phyloP scores from a whole-genome alignment of 2,888 invertebrate genomes.

The Monopis laevigella region DNA sequence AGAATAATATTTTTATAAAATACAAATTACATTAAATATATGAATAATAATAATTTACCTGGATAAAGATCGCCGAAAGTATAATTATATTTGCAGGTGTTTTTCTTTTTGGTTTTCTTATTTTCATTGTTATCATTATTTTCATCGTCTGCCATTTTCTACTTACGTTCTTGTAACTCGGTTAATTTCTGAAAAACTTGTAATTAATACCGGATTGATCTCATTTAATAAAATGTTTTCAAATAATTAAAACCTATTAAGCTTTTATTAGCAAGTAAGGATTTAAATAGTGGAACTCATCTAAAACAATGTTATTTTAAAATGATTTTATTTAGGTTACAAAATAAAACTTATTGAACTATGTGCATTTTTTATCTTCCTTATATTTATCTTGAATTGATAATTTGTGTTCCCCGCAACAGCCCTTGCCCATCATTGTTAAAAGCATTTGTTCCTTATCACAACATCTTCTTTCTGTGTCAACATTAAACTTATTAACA shows the following conservation, averaged over 20 bases:
- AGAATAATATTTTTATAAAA: neutral
- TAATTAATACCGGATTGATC: no score
- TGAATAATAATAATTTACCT: conserved; percentile 28
- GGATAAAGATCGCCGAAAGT: conserved; percentile 62
- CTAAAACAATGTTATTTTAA: no score
- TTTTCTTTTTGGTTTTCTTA: conserved; percentile 36
- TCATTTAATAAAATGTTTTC: no score
- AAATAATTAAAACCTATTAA: no score
- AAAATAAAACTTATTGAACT: conserved; percentile 48
- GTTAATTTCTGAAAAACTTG: no score
- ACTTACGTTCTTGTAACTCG: no score
- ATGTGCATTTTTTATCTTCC: conserved; percentile 27
- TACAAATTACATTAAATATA: neutral
- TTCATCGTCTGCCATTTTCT: conserved; percentile 42
- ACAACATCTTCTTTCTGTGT: conserved; percentile 52
- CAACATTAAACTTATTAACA: conserved; percentile 45
- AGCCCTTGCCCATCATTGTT: conserved; percentile 41
- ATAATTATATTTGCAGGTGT: conserved; percentile 60
- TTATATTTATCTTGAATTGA: conserved; percentile 45
- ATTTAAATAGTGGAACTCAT: no score
- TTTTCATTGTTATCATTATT: conserved; percentile 22
- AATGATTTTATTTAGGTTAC: conserved; percentile 43
- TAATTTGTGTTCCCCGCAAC: conserved; percentile 52
- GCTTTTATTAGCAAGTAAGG: no score
- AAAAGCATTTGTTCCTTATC: conserved; percentile 47